Conservation (phyloP, 2,113 vertebrate species). For the Gallinago paraguaiae region DNA sequence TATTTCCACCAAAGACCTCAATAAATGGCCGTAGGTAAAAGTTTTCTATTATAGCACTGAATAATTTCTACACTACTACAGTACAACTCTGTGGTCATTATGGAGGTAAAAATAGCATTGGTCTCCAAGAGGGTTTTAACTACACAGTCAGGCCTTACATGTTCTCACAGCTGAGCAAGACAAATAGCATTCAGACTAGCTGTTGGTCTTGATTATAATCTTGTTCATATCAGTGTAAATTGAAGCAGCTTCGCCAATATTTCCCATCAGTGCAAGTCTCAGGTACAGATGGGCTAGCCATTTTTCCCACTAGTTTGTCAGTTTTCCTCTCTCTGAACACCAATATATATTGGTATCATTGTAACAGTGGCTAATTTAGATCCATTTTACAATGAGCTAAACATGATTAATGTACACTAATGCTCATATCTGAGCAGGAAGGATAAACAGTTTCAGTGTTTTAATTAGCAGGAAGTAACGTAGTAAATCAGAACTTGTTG, state of each 20-base stretch:
- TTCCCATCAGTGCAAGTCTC: background rate
- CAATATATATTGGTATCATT: background rate
- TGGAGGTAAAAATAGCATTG: background rate
- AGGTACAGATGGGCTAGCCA: background rate
- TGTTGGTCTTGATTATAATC: conserved; percentile 7
- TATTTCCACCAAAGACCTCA: background rate
- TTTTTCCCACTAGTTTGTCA: background rate
- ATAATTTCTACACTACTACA: background rate
- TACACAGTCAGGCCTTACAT: background rate
- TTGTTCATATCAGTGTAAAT: conserved; percentile 4
- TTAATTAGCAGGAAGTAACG: background rate
- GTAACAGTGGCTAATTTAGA: background rate
- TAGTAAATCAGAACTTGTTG: background rate
- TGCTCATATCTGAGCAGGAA: background rate
- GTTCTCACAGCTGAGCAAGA: background rate
- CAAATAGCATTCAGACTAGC: background rate
- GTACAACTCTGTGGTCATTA: background rate
- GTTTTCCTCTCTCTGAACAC: background rate
- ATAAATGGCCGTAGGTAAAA: conserved; percentile 27
- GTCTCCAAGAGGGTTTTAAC: background rate
- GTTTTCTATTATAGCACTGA: background rate
- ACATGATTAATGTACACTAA: background rate
- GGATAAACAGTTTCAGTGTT: background rate
- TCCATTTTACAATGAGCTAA: background rate
- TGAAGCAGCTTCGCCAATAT: background rate